Base-by-base conservation (phyloP, 2,888 invertebrate genomes). In the Macropis europaea region DNA sequence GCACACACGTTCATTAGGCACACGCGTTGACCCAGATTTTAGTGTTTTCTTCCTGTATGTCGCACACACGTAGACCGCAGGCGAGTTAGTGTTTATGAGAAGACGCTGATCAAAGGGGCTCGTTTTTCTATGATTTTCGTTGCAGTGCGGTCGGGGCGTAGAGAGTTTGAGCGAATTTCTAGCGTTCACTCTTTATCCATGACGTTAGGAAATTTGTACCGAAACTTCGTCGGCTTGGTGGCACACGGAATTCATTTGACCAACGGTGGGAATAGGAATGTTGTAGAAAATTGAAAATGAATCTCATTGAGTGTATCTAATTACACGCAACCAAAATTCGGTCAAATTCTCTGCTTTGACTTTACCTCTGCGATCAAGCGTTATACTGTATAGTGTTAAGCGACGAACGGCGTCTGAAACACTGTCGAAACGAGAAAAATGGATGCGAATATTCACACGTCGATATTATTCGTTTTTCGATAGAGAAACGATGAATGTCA, bases 11-110 rank as follows among this genome's bases (percentile, higher is more conserved):
- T 72, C 36, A 40, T 43, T 60, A 66, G 38, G 60, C 47, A 42
- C 52, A 50, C 70, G 47, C 59, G 38, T 71, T 59, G 79, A 71
- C 43, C 62, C 59, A 53, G 45, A 59, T 79, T 76, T 71, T 67
- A 57, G 48, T 56, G 59, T 59, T 70, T 70, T 60, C 53, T 38
- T 54, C 24, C 24, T 42, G 60, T 34, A 40, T 38, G 48, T 56
- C 54, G 34, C 45, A 34, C 34, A 48, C 43, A 60, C 40, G 48
- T 48, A 57, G 47, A 28, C 24, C 45, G 30, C 42, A 34, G 17
- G 32, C 36, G 48, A 34, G 52, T 43, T 34, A 42, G 43, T 38
- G 52, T 64, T 64, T 32, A 32, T 59, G 53, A 54, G 59, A 45
- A 53, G 13, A 38, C 42, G 48, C 19, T 71, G 54, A 54, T 71